Percentiles rank a stretch among this genome's conserved stretches.
These are phyloP conservation scores for Emydocephalus ijimae DNA, from an alignment of 2,113 vertebrate genomes.

Conservation along the genomic window DNA sequence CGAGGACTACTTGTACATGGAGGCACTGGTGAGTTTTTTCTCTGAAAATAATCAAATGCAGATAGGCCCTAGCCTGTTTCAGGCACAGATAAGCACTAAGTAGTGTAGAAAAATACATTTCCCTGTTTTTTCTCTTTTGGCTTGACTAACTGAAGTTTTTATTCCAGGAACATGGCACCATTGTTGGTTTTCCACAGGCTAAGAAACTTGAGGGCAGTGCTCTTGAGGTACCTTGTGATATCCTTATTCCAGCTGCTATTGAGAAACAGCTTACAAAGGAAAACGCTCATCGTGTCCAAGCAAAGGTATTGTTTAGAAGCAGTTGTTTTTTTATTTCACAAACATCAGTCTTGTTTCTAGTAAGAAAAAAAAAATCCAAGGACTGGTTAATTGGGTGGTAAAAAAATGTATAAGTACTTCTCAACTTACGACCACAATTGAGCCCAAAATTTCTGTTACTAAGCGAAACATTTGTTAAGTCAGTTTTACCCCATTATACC, in stretches of 20 bases:
- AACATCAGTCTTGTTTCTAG: not conserved
- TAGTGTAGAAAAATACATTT: not conserved
- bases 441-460: not conserved
- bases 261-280: slow-evolving; percentile 35
- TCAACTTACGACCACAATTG: not conserved
- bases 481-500: not conserved
- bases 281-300: slow-evolving; percentile 5
- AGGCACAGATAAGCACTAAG: not conserved
- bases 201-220: not conserved
- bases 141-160: not conserved
- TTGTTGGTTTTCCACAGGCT: slow-evolving; percentile 8
- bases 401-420: not conserved
- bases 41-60: not conserved
- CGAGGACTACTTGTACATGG: not conserved
- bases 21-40: not conserved
- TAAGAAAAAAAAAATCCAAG: not conserved
- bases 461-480: not conserved
- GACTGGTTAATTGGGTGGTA: not conserved
- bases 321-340: not conserved
- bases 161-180: not conserved
- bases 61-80: not conserved
- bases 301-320: accelerated
- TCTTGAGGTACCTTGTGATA: slow-evolving; percentile 27
- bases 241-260: slow-evolving; percentile 5
- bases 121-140: not conserved